Evolutionary conservation across 2,113 vertebrate genomes (phyloP).

Genomic region (Mystacornis crossleyi): DNA sequence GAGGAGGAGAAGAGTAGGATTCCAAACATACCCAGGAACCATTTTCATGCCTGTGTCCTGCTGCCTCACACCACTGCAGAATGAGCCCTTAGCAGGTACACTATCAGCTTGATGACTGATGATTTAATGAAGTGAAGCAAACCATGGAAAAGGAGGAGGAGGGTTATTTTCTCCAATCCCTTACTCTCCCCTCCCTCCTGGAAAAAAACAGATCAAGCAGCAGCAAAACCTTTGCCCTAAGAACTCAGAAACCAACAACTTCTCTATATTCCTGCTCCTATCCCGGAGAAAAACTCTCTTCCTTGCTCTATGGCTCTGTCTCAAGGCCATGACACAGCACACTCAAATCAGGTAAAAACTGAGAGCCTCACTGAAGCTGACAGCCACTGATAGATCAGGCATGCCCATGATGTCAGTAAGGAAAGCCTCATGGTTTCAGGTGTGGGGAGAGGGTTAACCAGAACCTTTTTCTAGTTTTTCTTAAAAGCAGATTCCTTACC

Average conservation of each 20-base stretch:
- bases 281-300: neutral
- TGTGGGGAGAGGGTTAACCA: neutral
- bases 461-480: neutral
- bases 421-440: neutral
- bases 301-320: neutral
- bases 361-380: neutral
- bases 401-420: neutral
- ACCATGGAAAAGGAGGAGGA: neutral
- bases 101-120: neutral
- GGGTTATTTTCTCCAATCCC: conserved; percentile 13
- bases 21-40: neutral
- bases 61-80: neutral
- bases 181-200: conserved; percentile 6
- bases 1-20: neutral
- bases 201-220: neutral
- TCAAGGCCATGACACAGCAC: neutral
- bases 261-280: neutral
- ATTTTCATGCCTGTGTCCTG: neutral
- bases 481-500: neutral
- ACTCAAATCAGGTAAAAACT: neutral
- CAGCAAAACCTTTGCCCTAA: conserved; percentile 45
- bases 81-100: neutral
- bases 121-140: neutral
- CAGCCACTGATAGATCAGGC: neutral
- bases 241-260: neutral